Percentiles rank a stretch among this genome's conserved stretches.
These are phyloP conservation scores for Coracopsis vasa DNA, from an alignment of 2,113 vertebrate genomes.

Conservation along the genomic window DNA sequence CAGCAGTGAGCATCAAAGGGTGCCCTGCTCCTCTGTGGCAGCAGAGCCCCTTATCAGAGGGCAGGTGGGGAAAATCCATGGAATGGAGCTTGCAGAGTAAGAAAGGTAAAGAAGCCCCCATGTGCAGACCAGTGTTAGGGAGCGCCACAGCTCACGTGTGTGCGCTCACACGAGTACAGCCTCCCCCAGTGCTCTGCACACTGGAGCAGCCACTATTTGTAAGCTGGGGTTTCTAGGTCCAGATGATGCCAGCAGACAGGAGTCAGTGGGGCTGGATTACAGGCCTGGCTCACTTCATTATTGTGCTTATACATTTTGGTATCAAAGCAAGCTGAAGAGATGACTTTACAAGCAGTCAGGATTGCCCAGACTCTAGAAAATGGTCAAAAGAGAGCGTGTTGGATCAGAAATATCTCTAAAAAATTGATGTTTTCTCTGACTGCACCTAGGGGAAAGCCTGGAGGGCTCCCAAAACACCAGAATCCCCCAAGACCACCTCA, in stretches of 20 bases:
- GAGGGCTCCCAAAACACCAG: background rate
- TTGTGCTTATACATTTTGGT: background rate
- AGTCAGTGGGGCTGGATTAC: background rate
- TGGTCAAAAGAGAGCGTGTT: background rate
- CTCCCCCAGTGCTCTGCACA: background rate
- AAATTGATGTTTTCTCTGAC: background rate
- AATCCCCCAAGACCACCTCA: background rate
- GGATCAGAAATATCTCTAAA: background rate
- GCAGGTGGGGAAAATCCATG: background rate
- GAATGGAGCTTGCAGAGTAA: background rate
- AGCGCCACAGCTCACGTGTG: rapidly evolving
- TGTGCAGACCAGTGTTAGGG: background rate
- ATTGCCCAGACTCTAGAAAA: background rate
- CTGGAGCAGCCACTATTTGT: background rate
- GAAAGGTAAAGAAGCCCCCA: background rate
- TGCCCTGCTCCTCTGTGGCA: background rate
- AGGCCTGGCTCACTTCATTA: background rate
- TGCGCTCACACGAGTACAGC: rapidly evolving
- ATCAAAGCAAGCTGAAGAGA: background rate
- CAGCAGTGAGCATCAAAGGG: background rate
- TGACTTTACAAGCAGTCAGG: background rate
- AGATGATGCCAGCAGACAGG: background rate
- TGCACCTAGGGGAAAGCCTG: background rate
- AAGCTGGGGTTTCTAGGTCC: background rate
- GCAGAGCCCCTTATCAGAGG: background rate